phyloP scores from a whole-genome alignment of 2,797 vertebrate species.

The Mallotus villosus region DNA sequence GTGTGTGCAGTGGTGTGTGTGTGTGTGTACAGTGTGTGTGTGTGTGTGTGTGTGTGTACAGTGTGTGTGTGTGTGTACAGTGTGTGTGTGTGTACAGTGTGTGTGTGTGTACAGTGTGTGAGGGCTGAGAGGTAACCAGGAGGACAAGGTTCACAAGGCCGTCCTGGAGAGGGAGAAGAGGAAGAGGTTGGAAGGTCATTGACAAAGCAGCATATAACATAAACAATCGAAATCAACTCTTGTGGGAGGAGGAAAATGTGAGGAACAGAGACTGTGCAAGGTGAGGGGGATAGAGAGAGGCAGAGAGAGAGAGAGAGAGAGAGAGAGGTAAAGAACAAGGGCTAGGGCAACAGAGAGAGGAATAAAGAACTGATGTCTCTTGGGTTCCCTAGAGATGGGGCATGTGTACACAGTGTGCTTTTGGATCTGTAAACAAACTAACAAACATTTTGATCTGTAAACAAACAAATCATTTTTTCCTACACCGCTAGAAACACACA shows the following conservation, averaged over 20 bases:
- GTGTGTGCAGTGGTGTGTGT: too few relatives aligned
- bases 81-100: too few relatives aligned
- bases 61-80: too few relatives aligned
- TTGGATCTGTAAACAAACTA: neutral
- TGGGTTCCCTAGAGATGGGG: neutral
- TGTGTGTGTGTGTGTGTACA: too few relatives aligned
- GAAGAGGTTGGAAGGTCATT: neutral
- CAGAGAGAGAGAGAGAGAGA: neutral
- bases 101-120: too few relatives aligned
- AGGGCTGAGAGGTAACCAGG: slow-evolving; percentile 27
- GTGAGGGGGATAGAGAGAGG: neutral
- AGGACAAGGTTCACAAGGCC: slow-evolving; percentile 36
- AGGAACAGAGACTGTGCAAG: neutral
- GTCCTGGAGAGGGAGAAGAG: slow-evolving; percentile 30
- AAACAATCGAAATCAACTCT: too few relatives aligned
- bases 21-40: too few relatives aligned
- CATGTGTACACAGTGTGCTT: neutral
- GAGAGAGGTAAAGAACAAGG: neutral
- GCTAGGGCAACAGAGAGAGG: too few relatives aligned
- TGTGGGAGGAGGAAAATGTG: neutral
- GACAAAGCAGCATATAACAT: slow-evolving; percentile 2
- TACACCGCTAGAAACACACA: too few relatives aligned
- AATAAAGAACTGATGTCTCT: neutral
- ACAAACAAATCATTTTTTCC: neutral
- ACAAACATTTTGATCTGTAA: neutral